Evolutionary conservation across 1,140 invertebrate species (phyloP).

Genomic region (Chymomyza costata): DNA sequence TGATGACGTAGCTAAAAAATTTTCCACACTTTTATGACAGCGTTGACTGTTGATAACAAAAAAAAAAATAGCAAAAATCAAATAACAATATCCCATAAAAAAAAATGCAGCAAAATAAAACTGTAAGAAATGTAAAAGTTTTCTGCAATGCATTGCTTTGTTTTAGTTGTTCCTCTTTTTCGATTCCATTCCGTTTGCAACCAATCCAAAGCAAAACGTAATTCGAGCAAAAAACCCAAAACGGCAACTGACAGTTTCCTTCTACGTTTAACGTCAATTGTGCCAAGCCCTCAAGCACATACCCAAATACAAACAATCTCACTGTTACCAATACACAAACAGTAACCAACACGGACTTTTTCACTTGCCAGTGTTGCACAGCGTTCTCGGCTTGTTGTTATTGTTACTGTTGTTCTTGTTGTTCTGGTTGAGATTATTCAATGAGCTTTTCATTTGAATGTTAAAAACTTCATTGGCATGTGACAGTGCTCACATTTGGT

Average conservation of each 20-base stretch:
- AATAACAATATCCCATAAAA: neutral
- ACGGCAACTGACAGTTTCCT: neutral
- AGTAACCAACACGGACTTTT: no score
- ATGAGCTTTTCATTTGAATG: constrained; percentile 56
- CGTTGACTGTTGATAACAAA: constrained; percentile 38
- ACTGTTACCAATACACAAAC: no score
- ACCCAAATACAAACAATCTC: constrained; percentile 24
- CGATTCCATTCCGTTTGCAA: no score
- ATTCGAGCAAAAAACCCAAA: no score
- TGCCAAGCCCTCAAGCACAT: constrained; percentile 22
- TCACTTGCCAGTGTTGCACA: neutral
- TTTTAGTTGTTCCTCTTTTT: constrained; percentile 3
- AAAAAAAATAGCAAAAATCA: constrained; percentile 3
- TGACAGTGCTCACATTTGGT: constrained; percentile 29
- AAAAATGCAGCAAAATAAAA: constrained; percentile 16
- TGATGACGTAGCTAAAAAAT: constrained; percentile 59
- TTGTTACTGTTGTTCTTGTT: constrained; percentile 23
- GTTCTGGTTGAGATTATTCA: constrained; percentile 43
- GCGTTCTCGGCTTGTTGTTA: constrained; percentile 21
- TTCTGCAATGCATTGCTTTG: constrained; percentile 56
- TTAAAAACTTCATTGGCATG: constrained; percentile 43
- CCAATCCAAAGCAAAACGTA: no score
- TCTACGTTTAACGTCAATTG: constrained; percentile 41
- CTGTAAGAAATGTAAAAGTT: constrained; percentile 53
- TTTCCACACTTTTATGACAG: constrained; percentile 71